A percentile compares a stretch with the other conserved stretches of the same genome.
Evolutionary conservation across 2,797 vertebrate genomes (phyloP).

Genomic region (Muscicapa comitata): DNA sequence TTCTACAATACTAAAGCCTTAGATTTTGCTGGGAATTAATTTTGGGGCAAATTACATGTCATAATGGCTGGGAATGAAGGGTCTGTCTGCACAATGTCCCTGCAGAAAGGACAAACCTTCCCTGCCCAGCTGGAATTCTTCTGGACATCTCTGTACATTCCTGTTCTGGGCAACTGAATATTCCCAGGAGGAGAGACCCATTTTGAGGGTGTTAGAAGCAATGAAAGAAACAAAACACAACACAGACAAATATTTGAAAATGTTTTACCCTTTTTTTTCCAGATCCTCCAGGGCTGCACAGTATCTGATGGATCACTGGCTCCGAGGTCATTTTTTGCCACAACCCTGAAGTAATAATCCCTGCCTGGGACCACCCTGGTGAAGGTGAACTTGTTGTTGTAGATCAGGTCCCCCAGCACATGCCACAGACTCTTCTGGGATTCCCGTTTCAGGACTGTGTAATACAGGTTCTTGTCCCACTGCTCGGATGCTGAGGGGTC

Average conservation of each 20-base stretch:
- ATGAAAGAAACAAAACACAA: neutral
- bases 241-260: neutral
- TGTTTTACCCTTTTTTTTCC: constrained; percentile 77
- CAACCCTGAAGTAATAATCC: constrained; percentile 86
- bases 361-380: constrained; percentile 84
- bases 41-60: neutral
- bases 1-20: neutral
- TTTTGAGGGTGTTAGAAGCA: neutral
- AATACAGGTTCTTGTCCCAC: constrained; percentile 77
- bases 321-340: constrained; percentile 86
- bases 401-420: constrained; percentile 78
- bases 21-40: neutral
- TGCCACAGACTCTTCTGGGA: constrained; percentile 78
- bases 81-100: neutral
- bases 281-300: constrained; percentile 76
- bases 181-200: neutral
- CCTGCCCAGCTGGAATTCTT: neutral
- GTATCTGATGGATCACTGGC: constrained; percentile 82
- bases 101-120: neutral
- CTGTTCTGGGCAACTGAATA: neutral
- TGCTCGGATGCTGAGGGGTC: constrained; percentile 84
- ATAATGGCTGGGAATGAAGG: neutral
- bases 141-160: neutral
- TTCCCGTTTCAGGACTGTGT: constrained; percentile 80
- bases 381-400: constrained; percentile 86